phyloP scores from a whole-genome alignment of 2,797 vertebrate genomes.

The Onychomys arenicola region DNA sequence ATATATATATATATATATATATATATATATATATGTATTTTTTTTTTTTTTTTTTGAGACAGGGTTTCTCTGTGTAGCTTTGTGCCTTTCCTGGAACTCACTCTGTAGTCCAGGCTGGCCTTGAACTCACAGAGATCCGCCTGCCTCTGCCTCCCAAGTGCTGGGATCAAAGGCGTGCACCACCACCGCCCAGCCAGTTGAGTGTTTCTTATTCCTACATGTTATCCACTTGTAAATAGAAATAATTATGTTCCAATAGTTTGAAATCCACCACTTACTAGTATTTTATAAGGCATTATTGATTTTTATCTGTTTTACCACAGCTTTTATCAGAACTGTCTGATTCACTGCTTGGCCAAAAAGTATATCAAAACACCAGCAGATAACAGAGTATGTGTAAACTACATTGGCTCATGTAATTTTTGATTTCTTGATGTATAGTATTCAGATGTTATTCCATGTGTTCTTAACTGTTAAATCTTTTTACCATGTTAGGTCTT shows the following conservation, averaged over 20 bases:
- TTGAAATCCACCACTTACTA: constrained; percentile 12
- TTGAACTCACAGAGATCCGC: too few species aligned
- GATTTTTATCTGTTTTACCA: constrained; percentile 14
- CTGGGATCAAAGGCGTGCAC: too few species aligned
- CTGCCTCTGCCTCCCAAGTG: too few species aligned
- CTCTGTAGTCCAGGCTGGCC: too few species aligned
- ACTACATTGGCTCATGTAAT: neutral
- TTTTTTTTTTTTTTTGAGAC: too few species aligned
- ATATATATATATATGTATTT: too few species aligned
- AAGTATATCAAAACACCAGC: constrained; percentile 11
- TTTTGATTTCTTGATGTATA: constrained; percentile 29
- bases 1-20: too few species aligned
- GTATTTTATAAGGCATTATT: constrained; percentile 30
- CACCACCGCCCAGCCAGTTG: too few species aligned
- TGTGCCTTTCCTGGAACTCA: too few species aligned
- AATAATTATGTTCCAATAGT: neutral
- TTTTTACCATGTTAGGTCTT: neutral
- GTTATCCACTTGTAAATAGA: neutral
- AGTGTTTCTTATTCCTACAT: neutral
- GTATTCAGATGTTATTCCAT: constrained; percentile 36
- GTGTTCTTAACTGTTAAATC: neutral
- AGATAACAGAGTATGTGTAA: neutral
- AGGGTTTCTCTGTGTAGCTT: too few species aligned
- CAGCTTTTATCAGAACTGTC: constrained; percentile 35
- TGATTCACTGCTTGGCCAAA: neutral